phyloP scores from a whole-genome alignment of 2,888 invertebrate species.

The Xylota sylvarum region DNA sequence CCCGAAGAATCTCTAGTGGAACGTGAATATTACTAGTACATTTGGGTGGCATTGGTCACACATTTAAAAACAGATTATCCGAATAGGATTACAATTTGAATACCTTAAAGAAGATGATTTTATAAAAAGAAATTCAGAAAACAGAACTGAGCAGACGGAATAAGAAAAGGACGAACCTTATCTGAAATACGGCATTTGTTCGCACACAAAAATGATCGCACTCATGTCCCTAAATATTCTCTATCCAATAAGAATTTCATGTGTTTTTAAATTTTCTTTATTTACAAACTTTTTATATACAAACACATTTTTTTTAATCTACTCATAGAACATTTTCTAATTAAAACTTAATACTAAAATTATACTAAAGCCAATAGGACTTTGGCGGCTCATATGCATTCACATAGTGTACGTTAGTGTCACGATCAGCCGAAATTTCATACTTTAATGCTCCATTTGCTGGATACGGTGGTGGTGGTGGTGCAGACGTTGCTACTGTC shows the following conservation, averaged over 20 bases:
- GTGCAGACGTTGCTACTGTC: constrained; percentile 44
- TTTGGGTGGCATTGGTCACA: too few species aligned
- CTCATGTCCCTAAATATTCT: too few species aligned
- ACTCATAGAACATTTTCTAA: constrained; percentile 50
- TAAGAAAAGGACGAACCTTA: too few species aligned
- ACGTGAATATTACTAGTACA: too few species aligned
- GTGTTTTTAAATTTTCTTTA: constrained; percentile 15
- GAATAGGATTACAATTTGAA: too few species aligned
- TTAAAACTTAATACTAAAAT: constrained; percentile 17
- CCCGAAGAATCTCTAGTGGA: too few species aligned
- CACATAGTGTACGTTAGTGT: constrained; percentile 62
- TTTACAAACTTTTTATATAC: constrained; percentile 53
- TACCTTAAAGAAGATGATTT: too few species aligned
- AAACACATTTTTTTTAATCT: constrained; percentile 20
- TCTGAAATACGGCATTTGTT: too few species aligned
- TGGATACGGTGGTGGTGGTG: constrained; percentile 79
- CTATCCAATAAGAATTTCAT: background rate
- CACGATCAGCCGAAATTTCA: constrained; percentile 66
- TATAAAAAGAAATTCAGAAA: too few species aligned
- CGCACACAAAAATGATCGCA: too few species aligned
- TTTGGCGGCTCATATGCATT: constrained; percentile 70
- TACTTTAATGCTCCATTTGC: constrained; percentile 71
- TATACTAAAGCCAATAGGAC: constrained; percentile 59
- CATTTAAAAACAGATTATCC: too few species aligned
- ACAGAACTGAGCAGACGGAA: too few species aligned